A percentile compares a stretch with the other conserved stretches of the same genome.
Conservation (phyloP, 2,113 vertebrate species). For the Alces alces region DNA sequence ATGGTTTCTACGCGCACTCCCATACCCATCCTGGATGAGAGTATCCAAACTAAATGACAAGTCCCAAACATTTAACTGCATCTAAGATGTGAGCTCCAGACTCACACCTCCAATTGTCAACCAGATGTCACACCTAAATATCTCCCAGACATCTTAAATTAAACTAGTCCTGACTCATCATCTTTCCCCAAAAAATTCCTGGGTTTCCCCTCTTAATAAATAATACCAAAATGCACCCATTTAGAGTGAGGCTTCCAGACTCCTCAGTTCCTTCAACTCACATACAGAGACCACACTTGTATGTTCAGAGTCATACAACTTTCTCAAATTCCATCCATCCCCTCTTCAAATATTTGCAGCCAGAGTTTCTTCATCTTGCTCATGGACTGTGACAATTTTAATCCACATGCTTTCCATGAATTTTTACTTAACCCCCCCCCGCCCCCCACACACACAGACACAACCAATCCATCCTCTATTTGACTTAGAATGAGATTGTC, state of each 20-base stretch:
- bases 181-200: background rate
- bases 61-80: background rate
- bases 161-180: background rate
- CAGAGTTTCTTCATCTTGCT: background rate
- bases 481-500: background rate
- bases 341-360: background rate
- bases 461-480: background rate
- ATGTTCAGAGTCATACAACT: background rate
- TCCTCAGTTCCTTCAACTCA: background rate
- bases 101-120: background rate
- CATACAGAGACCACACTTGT: background rate
- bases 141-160: background rate
- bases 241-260: background rate
- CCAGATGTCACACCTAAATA: background rate
- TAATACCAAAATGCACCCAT: background rate
- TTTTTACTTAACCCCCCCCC: background rate
- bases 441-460: background rate
- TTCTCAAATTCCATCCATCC: background rate
- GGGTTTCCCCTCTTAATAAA: background rate
- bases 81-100: background rate
- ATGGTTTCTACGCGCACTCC: background rate
- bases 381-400: background rate
- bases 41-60: background rate
- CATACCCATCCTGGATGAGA: background rate
- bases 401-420: background rate